phyloP scores from a whole-genome alignment of 1,140 invertebrate species.

The Drosophila punjabiensis region DNA sequence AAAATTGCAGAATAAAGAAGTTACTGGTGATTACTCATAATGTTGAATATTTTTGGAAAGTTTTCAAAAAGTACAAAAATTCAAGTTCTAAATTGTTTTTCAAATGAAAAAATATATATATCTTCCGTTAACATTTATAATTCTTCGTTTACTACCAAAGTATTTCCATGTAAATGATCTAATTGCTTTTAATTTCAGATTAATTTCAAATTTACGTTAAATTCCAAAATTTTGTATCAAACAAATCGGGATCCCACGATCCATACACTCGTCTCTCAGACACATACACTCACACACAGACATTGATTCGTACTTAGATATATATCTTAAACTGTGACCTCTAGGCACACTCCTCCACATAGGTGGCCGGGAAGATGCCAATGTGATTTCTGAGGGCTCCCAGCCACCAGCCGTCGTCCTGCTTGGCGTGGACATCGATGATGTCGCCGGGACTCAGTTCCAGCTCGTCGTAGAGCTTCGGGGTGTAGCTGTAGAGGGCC shows the following conservation, averaged over 20 bases:
- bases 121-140: neutral
- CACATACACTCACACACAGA: constrained; percentile 8
- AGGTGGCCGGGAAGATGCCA: constrained; percentile 97
- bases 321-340: constrained; percentile 24
- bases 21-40: neutral
- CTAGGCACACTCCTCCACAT: constrained; percentile 90
- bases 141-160: neutral
- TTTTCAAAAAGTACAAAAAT: neutral
- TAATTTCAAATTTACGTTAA: neutral
- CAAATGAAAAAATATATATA: neutral
- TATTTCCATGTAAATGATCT: neutral
- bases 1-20: neutral
- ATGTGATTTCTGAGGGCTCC: constrained; percentile 94
- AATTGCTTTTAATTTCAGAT: neutral
- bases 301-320: constrained; percentile 29
- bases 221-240: constrained; percentile 10
- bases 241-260: constrained; percentile 15
- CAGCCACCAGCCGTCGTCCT: constrained; percentile 98
- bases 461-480: constrained; percentile 95
- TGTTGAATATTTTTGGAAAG: neutral
- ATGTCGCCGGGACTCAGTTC: constrained; percentile 93
- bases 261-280: constrained; percentile 2
- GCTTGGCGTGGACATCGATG: constrained; percentile 95
- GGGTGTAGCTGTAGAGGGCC: constrained; percentile 95
- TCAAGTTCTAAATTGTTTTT: neutral